Conservation (phyloP, 2,888 invertebrate genomes). For the Theretra japonica region DNA sequence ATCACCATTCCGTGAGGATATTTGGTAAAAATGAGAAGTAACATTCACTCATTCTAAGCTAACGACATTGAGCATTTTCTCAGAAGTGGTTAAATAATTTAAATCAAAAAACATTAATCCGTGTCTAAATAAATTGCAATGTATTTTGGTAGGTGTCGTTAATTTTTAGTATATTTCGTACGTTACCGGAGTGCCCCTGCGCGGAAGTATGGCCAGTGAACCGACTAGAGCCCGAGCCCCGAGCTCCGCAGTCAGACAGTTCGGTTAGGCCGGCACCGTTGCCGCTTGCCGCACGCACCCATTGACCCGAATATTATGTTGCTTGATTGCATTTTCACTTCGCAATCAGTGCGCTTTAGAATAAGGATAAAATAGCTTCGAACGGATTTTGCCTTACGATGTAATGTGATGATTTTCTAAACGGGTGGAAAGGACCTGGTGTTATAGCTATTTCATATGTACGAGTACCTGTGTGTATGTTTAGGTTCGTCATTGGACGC, state of each 20-base stretch:
- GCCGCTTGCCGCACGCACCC: constrained; percentile 52
- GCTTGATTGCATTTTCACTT: constrained; percentile 68
- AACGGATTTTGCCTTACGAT: background rate
- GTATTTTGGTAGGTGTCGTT: background rate
- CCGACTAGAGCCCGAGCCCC: constrained; percentile 37
- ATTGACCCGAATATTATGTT: constrained; percentile 66
- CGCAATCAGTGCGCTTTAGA: constrained; percentile 51
- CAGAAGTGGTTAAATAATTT: too few species aligned
- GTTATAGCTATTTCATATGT: background rate
- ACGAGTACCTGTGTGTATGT: background rate
- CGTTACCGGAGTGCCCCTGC: constrained; percentile 38
- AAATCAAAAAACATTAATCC: too few species aligned
- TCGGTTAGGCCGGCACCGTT: constrained; percentile 40
- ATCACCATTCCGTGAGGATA: background rate
- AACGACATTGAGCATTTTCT: too few species aligned
- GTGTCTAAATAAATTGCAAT: background rate
- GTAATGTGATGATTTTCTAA: background rate
- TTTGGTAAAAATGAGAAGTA: too few species aligned
- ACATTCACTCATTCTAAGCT: too few species aligned
- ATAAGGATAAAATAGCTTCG: constrained; percentile 10
- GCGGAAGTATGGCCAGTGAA: constrained; percentile 56
- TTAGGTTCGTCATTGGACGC: background rate
- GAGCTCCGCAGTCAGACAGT: constrained; percentile 30
- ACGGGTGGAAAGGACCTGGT: background rate
- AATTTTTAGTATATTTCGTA: background rate